Base-by-base conservation (phyloP, 2,888 invertebrate genomes). In the Campoplex capitator region DNA sequence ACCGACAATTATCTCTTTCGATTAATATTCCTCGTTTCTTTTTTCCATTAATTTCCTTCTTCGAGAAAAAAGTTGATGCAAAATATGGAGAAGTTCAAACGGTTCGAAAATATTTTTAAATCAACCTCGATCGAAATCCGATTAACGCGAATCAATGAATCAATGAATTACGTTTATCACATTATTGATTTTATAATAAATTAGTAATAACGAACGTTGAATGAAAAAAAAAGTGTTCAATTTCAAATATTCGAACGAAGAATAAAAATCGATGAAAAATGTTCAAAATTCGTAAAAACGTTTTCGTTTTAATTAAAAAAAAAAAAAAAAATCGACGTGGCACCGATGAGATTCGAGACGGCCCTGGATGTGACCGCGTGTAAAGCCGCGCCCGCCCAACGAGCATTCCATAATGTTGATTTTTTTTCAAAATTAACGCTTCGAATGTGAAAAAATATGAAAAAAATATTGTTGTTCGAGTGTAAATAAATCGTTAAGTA, bases 371-470 rank as follows among this genome's bases (percentile, higher is more conserved):
- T 7, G 79, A 73, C 90, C 90, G 91, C 91, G 90, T 91, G 91
- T 89, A 90, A 87, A 89, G 88, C 92, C 92, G 92, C 92, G 91
- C 93, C 92, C 93, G 92, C 89, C 86, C 88, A 84, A 86, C 86
- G 32, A 54, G 76, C 88, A 85, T 90, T 87, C 91, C 92, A 92
- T 92, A 92, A 92, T 91, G 92, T 91, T 86, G 75, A 78, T 87
- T 79, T 91, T 92, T 91, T 88, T 83, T 80, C 86, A 80, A 86
- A 89, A 91, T 90, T 85, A 92, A 92, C 89, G 83, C 79, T 65
- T 67, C 81, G 68, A 32, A 18, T 45, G 35, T 6, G 7, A 28
- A 65, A 75, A 86, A 90, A 83, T 28, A 1, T 32, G 8, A 1
- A 0, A 62, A 23, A 11, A 51, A 58, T 9, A 71, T 65, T 7